A percentile compares a stretch with the other conserved stretches of the same genome.
phyloP scores from a whole-genome alignment of 2,113 vertebrate genomes.

The Apodemus speciosus region DNA sequence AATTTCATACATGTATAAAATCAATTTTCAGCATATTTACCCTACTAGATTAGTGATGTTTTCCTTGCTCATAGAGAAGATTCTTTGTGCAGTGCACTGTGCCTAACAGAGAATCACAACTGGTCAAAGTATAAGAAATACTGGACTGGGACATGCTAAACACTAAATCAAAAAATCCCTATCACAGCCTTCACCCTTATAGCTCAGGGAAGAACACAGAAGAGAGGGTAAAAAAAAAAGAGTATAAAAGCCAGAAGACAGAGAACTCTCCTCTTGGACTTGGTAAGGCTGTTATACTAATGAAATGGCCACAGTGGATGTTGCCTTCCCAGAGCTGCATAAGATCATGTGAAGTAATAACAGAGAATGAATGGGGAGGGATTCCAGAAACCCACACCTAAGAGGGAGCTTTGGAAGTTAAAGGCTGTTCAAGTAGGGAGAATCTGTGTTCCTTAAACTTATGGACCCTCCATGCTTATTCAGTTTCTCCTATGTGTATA shows the following conservation, averaged over 20 bases:
- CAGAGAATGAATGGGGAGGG: too few species aligned
- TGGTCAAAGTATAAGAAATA: neutral
- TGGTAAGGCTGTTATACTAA: neutral
- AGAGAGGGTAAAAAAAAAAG: neutral
- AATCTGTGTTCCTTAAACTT: too few species aligned
- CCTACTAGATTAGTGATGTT: neutral
- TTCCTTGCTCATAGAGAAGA: neutral
- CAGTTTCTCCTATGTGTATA: neutral
- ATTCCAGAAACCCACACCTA: neutral
- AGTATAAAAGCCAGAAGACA: neutral
- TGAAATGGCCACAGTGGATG: neutral
- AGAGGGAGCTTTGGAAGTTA: neutral
- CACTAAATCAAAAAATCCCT: neutral
- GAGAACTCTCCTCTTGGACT: too few species aligned
- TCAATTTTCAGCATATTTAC: neutral
- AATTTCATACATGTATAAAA: neutral
- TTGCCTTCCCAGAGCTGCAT: neutral
- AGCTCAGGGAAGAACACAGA: neutral
- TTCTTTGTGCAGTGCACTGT: neutral
- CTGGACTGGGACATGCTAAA: neutral
- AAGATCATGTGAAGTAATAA: neutral
- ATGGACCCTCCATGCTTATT: neutral
- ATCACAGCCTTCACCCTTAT: too few species aligned
- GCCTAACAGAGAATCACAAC: neutral
- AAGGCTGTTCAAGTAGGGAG: neutral